Evolutionary conservation across 2,888 invertebrate genomes (phyloP).

Genomic region (Diarsia rubi): DNA sequence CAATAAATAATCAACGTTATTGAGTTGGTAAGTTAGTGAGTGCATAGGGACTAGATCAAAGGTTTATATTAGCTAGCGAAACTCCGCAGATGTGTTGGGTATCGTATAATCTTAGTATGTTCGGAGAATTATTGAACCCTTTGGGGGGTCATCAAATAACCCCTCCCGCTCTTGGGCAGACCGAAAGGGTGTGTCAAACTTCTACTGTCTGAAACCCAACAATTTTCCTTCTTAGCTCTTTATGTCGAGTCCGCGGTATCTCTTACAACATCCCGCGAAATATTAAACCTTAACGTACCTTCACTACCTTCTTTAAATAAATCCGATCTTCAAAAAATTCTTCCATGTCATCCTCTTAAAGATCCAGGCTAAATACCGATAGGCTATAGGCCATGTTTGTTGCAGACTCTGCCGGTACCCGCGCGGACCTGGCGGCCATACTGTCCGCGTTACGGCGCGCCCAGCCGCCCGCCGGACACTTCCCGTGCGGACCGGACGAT

Average conservation of each 20-base stretch:
- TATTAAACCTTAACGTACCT: no score
- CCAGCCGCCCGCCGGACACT: slow-evolving; percentile 87
- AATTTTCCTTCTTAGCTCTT: no score
- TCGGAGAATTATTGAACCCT: background rate
- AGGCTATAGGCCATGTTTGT: slow-evolving; percentile 53
- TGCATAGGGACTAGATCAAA: background rate
- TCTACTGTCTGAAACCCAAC: no score
- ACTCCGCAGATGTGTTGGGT: background rate
- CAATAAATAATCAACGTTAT: background rate
- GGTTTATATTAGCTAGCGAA: background rate
- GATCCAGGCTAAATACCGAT: slow-evolving; percentile 27
- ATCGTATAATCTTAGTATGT: background rate
- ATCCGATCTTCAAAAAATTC: background rate
- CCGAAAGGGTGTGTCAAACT: no score
- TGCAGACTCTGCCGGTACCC: slow-evolving; percentile 90
- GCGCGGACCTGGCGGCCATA: slow-evolving; percentile 95
- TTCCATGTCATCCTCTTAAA: slow-evolving; percentile 1
- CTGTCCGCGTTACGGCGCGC: slow-evolving; percentile 93
- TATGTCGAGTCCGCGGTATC: no score
- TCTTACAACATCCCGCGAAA: no score
- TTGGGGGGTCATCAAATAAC: no score
- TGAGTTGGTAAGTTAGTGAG: background rate
- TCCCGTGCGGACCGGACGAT: slow-evolving; percentile 93
- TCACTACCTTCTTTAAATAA: no score
- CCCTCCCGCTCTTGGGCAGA: no score